These are phyloP conservation scores for Pteropus alecto DNA, from an alignment of 2,113 vertebrate species.

Conservation along the genomic window DNA sequence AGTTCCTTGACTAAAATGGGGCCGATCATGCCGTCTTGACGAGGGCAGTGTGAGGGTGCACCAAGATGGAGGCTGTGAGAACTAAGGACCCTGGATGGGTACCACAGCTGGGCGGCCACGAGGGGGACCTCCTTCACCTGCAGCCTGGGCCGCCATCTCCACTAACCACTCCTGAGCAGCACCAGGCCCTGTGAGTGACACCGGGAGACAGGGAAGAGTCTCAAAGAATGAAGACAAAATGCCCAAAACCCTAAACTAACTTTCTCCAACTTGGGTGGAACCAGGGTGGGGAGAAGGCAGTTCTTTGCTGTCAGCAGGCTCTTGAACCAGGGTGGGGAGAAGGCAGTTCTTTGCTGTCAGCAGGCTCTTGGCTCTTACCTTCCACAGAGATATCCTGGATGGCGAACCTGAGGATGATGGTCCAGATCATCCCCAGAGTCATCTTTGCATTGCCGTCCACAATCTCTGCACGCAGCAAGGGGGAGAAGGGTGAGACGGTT, in stretches of 20 bases:
- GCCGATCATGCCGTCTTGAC: fast-evolving
- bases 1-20: neutral
- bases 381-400: conserved; percentile 99
- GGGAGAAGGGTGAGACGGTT: neutral
- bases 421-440: conserved; percentile 99
- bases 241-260: neutral
- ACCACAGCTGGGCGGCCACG: fast-evolving
- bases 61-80: neutral
- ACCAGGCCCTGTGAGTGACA: neutral
- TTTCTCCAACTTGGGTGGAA: fast-evolving
- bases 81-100: neutral
- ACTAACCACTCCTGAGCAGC: neutral
- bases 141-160: neutral
- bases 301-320: fast-evolving
- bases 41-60: fast-evolving
- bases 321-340: fast-evolving
- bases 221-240: neutral
- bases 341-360: neutral
- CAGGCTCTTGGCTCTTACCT: conserved; percentile 78
- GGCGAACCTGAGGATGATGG: conserved; percentile 96
- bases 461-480: conserved; percentile 85
- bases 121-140: too few species aligned
- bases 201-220: neutral
- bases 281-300: neutral
- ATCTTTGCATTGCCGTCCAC: conserved; percentile 97